These are phyloP conservation scores for Erannis defoliaria DNA, from an alignment of 2,888 invertebrate genomes.

Conservation along the genomic window DNA sequence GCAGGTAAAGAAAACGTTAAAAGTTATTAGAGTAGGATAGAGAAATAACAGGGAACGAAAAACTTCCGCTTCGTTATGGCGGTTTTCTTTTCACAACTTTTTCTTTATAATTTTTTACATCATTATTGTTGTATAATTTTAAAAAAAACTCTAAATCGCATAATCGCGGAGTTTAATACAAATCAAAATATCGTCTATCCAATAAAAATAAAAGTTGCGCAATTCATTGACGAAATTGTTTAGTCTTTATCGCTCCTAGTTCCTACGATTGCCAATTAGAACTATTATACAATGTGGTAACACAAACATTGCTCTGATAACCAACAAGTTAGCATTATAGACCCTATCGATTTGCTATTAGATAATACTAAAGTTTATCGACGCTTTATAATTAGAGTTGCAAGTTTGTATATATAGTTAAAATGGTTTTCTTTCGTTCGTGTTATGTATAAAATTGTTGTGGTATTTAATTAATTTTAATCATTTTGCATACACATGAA, in stretches of 20 bases:
- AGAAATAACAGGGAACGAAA: too few species aligned
- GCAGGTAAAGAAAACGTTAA: too few species aligned
- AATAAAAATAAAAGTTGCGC: slow-evolving; percentile 1
- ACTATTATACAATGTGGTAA: background rate
- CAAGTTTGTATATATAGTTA: background rate
- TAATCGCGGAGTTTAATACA: too few species aligned
- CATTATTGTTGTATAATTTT: too few species aligned
- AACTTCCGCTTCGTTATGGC: too few species aligned
- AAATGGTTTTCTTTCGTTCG: background rate
- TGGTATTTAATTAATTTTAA: too few species aligned
- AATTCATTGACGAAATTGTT: background rate
- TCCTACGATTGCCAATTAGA: slow-evolving; percentile 1
- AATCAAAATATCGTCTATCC: too few species aligned
- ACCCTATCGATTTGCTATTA: background rate
- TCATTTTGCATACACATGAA: too few species aligned
- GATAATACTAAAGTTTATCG: background rate
- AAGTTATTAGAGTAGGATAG: too few species aligned
- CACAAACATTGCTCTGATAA: slow-evolving; percentile 31
- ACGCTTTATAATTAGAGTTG: background rate
- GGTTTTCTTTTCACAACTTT: too few species aligned
- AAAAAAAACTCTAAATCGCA: too few species aligned
- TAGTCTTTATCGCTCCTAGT: background rate
- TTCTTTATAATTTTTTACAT: too few species aligned
- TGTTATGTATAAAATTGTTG: background rate
- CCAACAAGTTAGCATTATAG: background rate